Percentiles rank a stretch among this genome's conserved stretches.
Evolutionary conservation across 2,113 vertebrate species (phyloP).

Genomic region (Pao palembangensis): DNA sequence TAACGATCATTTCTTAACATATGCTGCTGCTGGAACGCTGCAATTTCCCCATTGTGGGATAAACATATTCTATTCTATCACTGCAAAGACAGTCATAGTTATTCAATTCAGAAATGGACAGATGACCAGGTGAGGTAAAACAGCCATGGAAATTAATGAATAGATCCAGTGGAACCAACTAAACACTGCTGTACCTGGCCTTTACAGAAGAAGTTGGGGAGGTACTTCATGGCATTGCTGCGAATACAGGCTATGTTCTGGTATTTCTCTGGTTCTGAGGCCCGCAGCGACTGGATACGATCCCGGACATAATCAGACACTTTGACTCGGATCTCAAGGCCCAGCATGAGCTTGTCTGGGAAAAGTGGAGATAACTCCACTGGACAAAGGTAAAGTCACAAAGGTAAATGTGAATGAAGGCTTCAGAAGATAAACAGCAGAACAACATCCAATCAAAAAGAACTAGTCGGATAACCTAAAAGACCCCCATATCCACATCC

Average conservation of each 20-base stretch:
- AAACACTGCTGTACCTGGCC: slow-evolving; percentile 76
- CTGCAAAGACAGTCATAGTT: too few species aligned
- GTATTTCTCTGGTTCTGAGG: slow-evolving; percentile 76
- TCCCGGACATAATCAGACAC: slow-evolving; percentile 91
- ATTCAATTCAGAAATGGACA: too few species aligned
- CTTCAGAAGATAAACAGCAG: neutral
- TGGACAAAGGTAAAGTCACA: slow-evolving; percentile 41
- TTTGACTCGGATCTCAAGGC: slow-evolving; percentile 89
- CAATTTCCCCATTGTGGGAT: too few species aligned
- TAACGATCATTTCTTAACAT: too few species aligned
- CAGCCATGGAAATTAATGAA: too few species aligned
- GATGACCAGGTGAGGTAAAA: too few species aligned
- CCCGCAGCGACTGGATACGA: slow-evolving; percentile 81
- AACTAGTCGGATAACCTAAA: slow-evolving; percentile 45
- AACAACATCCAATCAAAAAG: neutral
- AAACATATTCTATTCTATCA: too few species aligned
- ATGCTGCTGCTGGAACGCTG: too few species aligned
- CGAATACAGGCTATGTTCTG: slow-evolving; percentile 91
- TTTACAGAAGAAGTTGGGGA: slow-evolving; percentile 91
- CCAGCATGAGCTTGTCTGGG: slow-evolving; percentile 83
- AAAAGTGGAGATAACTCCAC: slow-evolving; percentile 86
- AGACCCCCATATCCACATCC: slow-evolving; percentile 89
- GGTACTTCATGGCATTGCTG: slow-evolving; percentile 94
- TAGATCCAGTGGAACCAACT: too few species aligned
- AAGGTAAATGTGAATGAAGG: neutral